A percentile compares a stretch with the other conserved stretches of the same genome.
phyloP scores from a whole-genome alignment of 2,888 invertebrate species.

The Strigamia crassipes region DNA sequence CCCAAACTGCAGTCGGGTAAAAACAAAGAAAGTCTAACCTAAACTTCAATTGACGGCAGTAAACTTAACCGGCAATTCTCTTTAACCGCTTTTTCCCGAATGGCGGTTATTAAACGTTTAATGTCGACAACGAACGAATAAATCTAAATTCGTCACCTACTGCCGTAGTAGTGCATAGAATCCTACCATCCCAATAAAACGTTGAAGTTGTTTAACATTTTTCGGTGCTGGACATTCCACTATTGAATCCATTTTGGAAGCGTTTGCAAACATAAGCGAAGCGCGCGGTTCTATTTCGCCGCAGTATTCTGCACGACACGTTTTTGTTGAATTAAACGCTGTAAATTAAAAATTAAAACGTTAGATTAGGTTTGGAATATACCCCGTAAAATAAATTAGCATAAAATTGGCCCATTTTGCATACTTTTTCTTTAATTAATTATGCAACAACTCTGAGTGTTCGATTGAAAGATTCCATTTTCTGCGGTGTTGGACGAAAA shows the following conservation, averaged over 20 bases:
- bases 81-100: constrained; percentile 7
- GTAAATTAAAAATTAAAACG: too few relatives aligned
- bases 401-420: not conserved
- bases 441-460: not conserved
- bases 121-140: not conserved
- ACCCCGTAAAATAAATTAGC: not conserved
- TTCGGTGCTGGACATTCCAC: too few relatives aligned
- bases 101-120: not conserved
- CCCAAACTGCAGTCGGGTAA: not conserved
- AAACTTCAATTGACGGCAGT: not conserved
- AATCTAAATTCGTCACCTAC: not conserved
- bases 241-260: too few relatives aligned
- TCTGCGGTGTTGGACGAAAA: not conserved
- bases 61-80: not conserved
- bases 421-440: not conserved
- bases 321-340: too few relatives aligned
- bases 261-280: too few relatives aligned
- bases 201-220: too few relatives aligned
- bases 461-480: not conserved
- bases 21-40: not conserved
- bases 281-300: too few relatives aligned
- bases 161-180: too few relatives aligned
- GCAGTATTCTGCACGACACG: too few relatives aligned
- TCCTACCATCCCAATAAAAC: too few relatives aligned
- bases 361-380: too few relatives aligned